Evolutionary conservation across 2,888 invertebrate species (phyloP).

Genomic region (Pachliopta kotzebuea): DNA sequence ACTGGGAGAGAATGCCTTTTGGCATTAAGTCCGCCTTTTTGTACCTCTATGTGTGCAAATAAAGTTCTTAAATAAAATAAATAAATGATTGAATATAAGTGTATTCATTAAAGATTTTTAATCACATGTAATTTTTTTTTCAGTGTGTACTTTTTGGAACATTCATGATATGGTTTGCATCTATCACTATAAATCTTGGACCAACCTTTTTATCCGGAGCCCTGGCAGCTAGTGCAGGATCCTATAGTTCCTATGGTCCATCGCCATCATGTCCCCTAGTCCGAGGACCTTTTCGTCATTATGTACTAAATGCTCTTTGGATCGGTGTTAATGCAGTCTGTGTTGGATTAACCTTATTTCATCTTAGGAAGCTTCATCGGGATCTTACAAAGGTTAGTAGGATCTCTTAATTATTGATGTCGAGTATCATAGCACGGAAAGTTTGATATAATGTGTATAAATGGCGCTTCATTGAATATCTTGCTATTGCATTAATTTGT

Average conservation of each 20-base stretch:
- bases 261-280: slow-evolving; percentile 92
- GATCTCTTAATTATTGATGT: slow-evolving; percentile 26
- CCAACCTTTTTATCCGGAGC: slow-evolving; percentile 93
- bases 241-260: slow-evolving; percentile 83
- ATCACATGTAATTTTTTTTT: slow-evolving; percentile 44
- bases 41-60: too few relatives aligned
- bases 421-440: slow-evolving; percentile 27
- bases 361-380: slow-evolving; percentile 89
- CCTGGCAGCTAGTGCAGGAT: slow-evolving; percentile 88
- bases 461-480: slow-evolving; percentile 47
- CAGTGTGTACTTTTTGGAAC: slow-evolving; percentile 95
- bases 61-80: too few relatives aligned
- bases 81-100: neutral
- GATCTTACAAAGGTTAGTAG: slow-evolving; percentile 85
- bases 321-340: slow-evolving; percentile 93
- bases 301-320: slow-evolving; percentile 95
- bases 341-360: slow-evolving; percentile 90
- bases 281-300: slow-evolving; percentile 93
- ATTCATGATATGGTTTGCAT: slow-evolving; percentile 96
- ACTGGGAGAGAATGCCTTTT: too few relatives aligned
- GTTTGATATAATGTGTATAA: slow-evolving; percentile 33
- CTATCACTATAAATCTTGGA: slow-evolving; percentile 93
- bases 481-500: slow-evolving; percentile 49
- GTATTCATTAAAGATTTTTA: too few relatives aligned
- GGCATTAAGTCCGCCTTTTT: too few relatives aligned